Evolutionary conservation across 2,888 invertebrate species (phyloP).

Genomic region (Panzeria rudis): DNA sequence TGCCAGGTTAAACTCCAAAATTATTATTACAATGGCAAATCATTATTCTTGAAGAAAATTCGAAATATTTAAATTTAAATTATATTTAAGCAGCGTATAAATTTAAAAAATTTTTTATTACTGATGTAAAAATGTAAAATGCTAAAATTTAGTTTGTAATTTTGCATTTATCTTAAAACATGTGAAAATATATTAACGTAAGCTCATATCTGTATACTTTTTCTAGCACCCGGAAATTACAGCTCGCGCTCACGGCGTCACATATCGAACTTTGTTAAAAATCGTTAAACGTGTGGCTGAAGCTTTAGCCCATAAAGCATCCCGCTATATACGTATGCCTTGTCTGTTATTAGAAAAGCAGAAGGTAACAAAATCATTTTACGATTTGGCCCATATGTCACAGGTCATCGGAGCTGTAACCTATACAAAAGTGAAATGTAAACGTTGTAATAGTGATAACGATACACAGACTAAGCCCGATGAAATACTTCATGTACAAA

Average conservation of each 20-base stretch:
- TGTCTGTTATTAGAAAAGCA: conserved; percentile 80
- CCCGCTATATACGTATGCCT: conserved; percentile 80
- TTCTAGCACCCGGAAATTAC: conserved; percentile 77
- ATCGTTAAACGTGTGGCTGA: conserved; percentile 78
- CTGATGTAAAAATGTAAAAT: too few species aligned
- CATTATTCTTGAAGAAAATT: too few species aligned
- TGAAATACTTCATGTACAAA: conserved; percentile 75
- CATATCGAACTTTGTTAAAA: conserved; percentile 77
- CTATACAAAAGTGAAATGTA: conserved; percentile 74
- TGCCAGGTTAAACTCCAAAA: too few species aligned
- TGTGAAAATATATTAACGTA: background rate
- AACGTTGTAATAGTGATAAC: conserved; percentile 64
- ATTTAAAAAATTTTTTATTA: background rate
- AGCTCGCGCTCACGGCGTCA: conserved; percentile 77
- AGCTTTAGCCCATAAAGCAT: conserved; percentile 78
- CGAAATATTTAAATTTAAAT: too few species aligned
- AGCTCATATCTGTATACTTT: background rate
- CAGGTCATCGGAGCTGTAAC: conserved; percentile 79
- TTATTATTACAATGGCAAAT: too few species aligned
- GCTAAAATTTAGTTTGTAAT: background rate
- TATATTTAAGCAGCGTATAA: too few species aligned
- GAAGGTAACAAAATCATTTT: conserved; percentile 78
- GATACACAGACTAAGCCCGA: conserved; percentile 29
- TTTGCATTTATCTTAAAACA: background rate
- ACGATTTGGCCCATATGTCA: conserved; percentile 78